phyloP scores from a whole-genome alignment of 2,797 vertebrate species.

The Pseudochirops cupreus region DNA sequence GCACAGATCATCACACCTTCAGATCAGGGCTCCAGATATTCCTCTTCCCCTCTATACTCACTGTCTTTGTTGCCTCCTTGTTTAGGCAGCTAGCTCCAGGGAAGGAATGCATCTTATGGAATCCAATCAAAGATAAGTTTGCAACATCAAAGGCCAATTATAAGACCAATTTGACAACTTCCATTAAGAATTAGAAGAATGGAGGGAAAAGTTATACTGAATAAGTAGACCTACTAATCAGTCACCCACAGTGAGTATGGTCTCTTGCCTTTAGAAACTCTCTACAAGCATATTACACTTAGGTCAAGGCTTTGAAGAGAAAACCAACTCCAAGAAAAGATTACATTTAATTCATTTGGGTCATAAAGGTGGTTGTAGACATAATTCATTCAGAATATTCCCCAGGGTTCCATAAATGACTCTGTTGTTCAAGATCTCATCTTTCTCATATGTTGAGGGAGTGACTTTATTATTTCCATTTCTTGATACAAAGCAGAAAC shows the following conservation, averaged over 20 bases:
- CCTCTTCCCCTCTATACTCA: background rate
- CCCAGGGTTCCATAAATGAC: background rate
- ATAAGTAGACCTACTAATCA: background rate
- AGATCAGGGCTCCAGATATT: background rate
- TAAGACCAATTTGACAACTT: background rate
- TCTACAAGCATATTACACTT: background rate
- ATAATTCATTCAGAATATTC: background rate
- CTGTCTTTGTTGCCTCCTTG: background rate
- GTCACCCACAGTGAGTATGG: background rate
- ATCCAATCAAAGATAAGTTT: background rate
- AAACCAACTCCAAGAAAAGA: background rate
- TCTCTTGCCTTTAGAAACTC: background rate
- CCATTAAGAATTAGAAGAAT: background rate
- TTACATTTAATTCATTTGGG: background rate
- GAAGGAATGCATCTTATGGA: background rate
- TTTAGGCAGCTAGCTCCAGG: background rate
- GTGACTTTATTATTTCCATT: background rate
- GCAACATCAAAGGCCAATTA: background rate
- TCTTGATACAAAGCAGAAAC: background rate
- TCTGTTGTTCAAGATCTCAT: background rate
- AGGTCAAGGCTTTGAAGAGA: background rate
- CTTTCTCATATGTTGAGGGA: background rate
- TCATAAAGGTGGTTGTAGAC: background rate
- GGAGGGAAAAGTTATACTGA: background rate
- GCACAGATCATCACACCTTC: background rate